A percentile compares a stretch with the other conserved stretches of the same genome.
These are phyloP conservation scores for Drosophila phalerata DNA, from an alignment of 2,888 invertebrate species.

Conservation along the genomic window DNA sequence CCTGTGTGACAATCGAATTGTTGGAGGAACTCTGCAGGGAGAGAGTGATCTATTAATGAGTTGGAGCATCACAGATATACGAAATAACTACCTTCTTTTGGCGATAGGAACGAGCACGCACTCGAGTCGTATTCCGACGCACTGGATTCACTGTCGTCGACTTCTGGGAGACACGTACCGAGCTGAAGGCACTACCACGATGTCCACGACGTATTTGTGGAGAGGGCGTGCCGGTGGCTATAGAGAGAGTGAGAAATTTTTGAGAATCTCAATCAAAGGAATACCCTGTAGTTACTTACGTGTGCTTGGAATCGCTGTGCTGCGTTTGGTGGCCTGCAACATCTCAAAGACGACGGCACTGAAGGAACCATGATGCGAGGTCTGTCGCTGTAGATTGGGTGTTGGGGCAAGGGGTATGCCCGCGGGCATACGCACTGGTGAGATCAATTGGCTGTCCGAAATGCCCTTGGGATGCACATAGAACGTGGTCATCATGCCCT, in stretches of 20 bases:
- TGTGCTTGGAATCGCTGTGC: slow-evolving; percentile 83
- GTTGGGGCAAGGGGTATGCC: slow-evolving; percentile 86
- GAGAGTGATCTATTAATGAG: slow-evolving; percentile 14
- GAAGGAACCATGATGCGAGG: slow-evolving; percentile 91
- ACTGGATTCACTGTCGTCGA: slow-evolving; percentile 86
- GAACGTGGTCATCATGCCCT: slow-evolving; percentile 98
- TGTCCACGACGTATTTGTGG: slow-evolving; percentile 85
- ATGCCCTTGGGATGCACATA: slow-evolving; percentile 90
- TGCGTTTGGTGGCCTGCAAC: slow-evolving; percentile 89
- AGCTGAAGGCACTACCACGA: slow-evolving; percentile 87
- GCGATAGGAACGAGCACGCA: slow-evolving; percentile 84
- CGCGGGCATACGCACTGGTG: slow-evolving; percentile 83
- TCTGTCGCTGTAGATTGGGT: slow-evolving; percentile 88
- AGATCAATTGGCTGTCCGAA: slow-evolving; percentile 82
- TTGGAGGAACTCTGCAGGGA: slow-evolving; percentile 83
- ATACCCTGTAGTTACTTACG: slow-evolving; percentile 73
- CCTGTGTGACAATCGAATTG: slow-evolving; percentile 83
- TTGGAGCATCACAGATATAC: neutral
- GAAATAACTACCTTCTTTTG: slow-evolving; percentile 83
- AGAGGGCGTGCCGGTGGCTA: slow-evolving; percentile 85
- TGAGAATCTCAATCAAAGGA: too few relatives aligned
- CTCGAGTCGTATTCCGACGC: slow-evolving; percentile 87
- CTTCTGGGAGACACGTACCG: slow-evolving; percentile 87
- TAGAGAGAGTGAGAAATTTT: neutral
- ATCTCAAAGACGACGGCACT: slow-evolving; percentile 95